A percentile compares a stretch with the other conserved stretches of the same genome.
These are phyloP conservation scores for Heliconius aoede DNA, from an alignment of 2,888 invertebrate species.

Conservation along the genomic window DNA sequence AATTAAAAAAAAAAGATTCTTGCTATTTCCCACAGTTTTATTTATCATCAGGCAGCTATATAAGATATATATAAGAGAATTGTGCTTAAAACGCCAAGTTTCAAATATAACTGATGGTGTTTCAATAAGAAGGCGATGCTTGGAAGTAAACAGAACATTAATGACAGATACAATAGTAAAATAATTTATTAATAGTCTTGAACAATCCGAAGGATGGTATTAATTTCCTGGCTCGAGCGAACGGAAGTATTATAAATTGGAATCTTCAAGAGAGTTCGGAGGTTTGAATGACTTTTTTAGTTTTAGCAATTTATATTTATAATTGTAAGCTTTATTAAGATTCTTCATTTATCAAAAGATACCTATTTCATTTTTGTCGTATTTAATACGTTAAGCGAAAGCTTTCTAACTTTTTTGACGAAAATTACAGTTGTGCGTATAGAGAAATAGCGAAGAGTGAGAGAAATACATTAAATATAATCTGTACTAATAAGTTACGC, in stretches of 20 bases:
- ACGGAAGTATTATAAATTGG: conserved; percentile 35
- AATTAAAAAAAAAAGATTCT: no score
- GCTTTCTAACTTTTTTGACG: no score
- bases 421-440: no score
- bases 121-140: not conserved
- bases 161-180: conserved; percentile 19
- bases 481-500: no score
- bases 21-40: no score
- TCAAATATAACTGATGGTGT: not conserved
- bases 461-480: no score
- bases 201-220: conserved; percentile 22
- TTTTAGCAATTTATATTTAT: conserved; percentile 17
- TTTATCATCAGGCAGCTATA: no score
- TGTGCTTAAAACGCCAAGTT: not conserved
- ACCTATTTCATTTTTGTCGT: no score
- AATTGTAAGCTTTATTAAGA: conserved; percentile 7
- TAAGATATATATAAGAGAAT: no score
- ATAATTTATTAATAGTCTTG: conserved; percentile 34
- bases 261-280: conserved; percentile 22
- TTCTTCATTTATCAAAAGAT: not conserved
- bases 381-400: no score
- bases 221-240: conserved; percentile 33
- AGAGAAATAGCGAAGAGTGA: no score
- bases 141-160: conserved; percentile 4
- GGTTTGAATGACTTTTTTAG: conserved; percentile 11